Percentiles rank a stretch among this genome's conserved stretches.
phyloP scores from a whole-genome alignment of 2,797 vertebrate species.

The Tragopan temminckii region DNA sequence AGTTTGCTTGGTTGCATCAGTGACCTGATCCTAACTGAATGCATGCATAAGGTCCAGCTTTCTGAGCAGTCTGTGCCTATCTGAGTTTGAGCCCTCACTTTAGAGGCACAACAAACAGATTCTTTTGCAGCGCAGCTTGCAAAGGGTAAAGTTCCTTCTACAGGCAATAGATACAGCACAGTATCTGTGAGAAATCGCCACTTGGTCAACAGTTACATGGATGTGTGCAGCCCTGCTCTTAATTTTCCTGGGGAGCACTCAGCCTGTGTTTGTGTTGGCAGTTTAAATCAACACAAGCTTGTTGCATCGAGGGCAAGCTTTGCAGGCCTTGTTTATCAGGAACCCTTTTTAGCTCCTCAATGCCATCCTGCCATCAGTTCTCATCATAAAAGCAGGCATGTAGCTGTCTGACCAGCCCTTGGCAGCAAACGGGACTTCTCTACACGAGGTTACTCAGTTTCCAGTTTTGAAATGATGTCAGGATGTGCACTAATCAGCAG shows the following conservation, averaged over 20 bases:
- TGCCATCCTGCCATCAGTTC: background rate
- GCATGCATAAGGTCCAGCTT: background rate
- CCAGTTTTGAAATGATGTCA: slow-evolving; percentile 20
- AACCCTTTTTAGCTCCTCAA: background rate
- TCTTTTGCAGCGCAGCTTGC: background rate
- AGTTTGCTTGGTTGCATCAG: background rate
- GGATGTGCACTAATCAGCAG: background rate
- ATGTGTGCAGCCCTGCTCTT: background rate
- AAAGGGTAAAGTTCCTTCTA: background rate
- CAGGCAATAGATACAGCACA: background rate
- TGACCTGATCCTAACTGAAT: background rate
- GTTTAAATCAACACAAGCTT: background rate
- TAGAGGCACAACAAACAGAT: background rate
- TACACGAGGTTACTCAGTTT: background rate
- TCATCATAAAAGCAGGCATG: rapidly evolving
- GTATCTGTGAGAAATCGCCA: background rate
- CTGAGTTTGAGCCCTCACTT: background rate
- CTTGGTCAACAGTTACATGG: background rate
- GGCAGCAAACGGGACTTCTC: background rate
- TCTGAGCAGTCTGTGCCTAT: background rate
- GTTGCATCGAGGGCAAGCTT: background rate
- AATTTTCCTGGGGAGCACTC: background rate
- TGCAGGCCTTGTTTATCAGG: background rate
- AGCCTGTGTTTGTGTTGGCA: background rate
- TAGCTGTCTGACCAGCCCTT: background rate